Conservation (phyloP, 2,888 invertebrate species). For the Melinaea marsaeus region DNA sequence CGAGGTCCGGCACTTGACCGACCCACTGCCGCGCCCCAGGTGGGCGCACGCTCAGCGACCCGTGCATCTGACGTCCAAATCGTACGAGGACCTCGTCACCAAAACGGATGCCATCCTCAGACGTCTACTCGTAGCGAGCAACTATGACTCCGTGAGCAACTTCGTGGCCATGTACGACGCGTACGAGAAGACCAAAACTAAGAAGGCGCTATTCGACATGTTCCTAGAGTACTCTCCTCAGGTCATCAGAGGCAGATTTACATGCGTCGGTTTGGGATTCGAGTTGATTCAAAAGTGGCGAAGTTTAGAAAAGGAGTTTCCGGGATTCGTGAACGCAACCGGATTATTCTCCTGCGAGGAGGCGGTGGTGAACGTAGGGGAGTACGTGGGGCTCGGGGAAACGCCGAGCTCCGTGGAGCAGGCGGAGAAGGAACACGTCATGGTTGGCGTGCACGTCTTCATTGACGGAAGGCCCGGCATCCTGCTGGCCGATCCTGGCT, state of each 20-base stretch:
- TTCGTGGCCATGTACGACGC: constrained; percentile 83
- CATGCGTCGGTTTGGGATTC: constrained; percentile 92
- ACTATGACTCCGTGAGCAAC: constrained; percentile 94
- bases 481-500: constrained; percentile 92
- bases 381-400: constrained; percentile 77
- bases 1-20: constrained; percentile 50
- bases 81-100: constrained; percentile 88
- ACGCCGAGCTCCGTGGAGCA: constrained; percentile 77
- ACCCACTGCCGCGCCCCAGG: constrained; percentile 57
- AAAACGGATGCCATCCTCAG: constrained; percentile 88
- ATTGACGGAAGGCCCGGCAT: constrained; percentile 86
- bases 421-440: constrained; percentile 92
- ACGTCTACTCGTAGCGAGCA: constrained; percentile 87
- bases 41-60: constrained; percentile 52
- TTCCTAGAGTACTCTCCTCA: constrained; percentile 88
- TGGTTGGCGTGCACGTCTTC: constrained; percentile 85
- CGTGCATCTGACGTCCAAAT: constrained; percentile 57
- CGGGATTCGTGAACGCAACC: constrained; percentile 80
- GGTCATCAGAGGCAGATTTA: constrained; percentile 87
- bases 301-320: constrained; percentile 78
- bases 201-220: constrained; percentile 80
- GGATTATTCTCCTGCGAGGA: constrained; percentile 92
- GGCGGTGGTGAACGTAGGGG: constrained; percentile 80
- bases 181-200: constrained; percentile 79
- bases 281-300: constrained; percentile 84